Conservation (phyloP, 2,888 invertebrate species). For the Brachypterus glaber region DNA sequence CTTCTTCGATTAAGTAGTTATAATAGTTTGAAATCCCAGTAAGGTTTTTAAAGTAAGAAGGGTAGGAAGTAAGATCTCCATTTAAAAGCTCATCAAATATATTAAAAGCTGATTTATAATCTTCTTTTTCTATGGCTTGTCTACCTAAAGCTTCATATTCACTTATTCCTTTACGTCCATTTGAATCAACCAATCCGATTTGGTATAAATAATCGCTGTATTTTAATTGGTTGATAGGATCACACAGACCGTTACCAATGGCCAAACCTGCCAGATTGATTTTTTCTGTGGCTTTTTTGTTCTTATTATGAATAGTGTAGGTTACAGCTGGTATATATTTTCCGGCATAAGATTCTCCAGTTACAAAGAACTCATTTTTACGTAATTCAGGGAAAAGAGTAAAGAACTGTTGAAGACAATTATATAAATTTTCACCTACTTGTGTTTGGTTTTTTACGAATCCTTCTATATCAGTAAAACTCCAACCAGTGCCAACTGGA, state of each 20-base stretch:
- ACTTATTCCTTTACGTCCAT: slow-evolving; percentile 51
- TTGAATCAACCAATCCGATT: slow-evolving; percentile 59
- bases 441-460: slow-evolving; percentile 71
- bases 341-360: slow-evolving; percentile 86
- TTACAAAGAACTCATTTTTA: slow-evolving; percentile 69
- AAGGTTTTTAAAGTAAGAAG: slow-evolving; percentile 58
- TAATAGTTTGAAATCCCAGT: slow-evolving; percentile 71
- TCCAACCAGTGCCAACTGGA: slow-evolving; percentile 80
- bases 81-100: slow-evolving; percentile 63
- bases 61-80: slow-evolving; percentile 50
- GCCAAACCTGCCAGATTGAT: slow-evolving; percentile 62
- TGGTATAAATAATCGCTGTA: slow-evolving; percentile 76
- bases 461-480: slow-evolving; percentile 59
- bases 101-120: slow-evolving; percentile 62
- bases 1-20: slow-evolving; percentile 58
- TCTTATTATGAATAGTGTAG: slow-evolving; percentile 60
- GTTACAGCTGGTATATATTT: slow-evolving; percentile 64
- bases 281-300: slow-evolving; percentile 47
- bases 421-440: slow-evolving; percentile 71
- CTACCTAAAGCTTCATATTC: slow-evolving; percentile 50
- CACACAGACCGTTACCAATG: slow-evolving; percentile 73
- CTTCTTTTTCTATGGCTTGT: slow-evolving; percentile 50
- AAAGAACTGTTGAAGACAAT: slow-evolving; percentile 72
- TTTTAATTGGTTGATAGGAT: slow-evolving; percentile 66
- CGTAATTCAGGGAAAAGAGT: slow-evolving; percentile 68